Evolutionary conservation across 2,888 invertebrate genomes (phyloP), one percentile per base, ranked within the genome.

Genomic region (Machimus atricapillus): DNA sequence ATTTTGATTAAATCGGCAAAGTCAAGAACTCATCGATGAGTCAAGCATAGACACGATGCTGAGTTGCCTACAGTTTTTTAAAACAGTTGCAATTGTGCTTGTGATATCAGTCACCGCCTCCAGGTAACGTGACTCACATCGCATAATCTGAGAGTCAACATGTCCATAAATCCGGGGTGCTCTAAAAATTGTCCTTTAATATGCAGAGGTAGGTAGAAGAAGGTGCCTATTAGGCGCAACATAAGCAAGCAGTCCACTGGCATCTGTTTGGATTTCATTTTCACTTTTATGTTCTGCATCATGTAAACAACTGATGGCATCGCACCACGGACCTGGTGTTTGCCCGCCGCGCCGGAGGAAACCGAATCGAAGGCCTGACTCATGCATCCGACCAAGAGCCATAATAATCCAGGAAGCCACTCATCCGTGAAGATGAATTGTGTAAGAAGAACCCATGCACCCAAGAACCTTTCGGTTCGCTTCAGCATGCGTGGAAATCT

Each of bases 351-450:
- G 82, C 37, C 27, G 31, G 37, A 82, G 58, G 23, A 52, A 58
- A 58, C 58, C 56, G n/a, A 58, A 82, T 23, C 58, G 66, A 82
- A 31, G 23, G 37, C 37, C 58, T 82, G 82, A 82, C 34, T 58
- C 82, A 82, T 82, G 82, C 58, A 66, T 66, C 58, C 82, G 34
- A 66, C 66, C 66, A 66, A 78, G 23, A 37, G 34, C 58, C 58
- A 58, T 19, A 31, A 58, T 82, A 37, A 82, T 82, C 82, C 82
- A 56, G 82, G 82, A 82, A 82, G 37, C 58, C 82, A 82, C 34
- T 82, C 82, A 82, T 82, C 82, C 82, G 34, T 82, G 58, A 58
- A 82, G 82, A 82, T 14, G 82, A 66, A 82, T 82, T 82, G 82
- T 82, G 82, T 82, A 82, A 34, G 82, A 82, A 82, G 82, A 82